Base-by-base conservation (phyloP, 2,888 invertebrate species). In the Meliscaeva auricollis region DNA sequence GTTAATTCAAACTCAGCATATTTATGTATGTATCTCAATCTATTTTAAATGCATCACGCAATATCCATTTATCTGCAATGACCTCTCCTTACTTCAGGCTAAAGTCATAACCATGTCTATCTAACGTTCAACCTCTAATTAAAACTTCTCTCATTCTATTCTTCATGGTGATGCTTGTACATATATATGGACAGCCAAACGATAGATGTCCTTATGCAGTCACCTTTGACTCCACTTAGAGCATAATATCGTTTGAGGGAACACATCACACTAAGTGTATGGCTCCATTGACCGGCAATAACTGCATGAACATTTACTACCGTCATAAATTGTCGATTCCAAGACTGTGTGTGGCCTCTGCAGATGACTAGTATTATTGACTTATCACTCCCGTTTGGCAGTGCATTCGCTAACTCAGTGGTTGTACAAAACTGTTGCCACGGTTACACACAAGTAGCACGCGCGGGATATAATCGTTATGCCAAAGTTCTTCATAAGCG, bases 251-350 rank as follows among this genome's bases (percentile, higher is more conserved):
- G 74, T 56, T 50, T 32, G 62, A 78, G 38, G 32, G 46, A 69
- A 69, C 69, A 58, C 32, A 30, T 38, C 8, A 38, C 35, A 11
- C 2, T 5, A 11, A 11, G 35, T 38, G n/a, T n/a, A n/a, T n/a
- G n/a, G n/a, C n/a, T 38, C 35, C 3, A 9, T 38, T 38, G 11
- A 4, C 2, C 4, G 50, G 44, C 30, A 62, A 56, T 64, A 69
- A 70, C 30, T 81, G 35, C 35, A 58, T n/a, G 32, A 79, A 79
- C 70, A 84, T 84, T 79, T 68, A 84, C 79, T 60, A 46, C 75
- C 46, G 58, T 58, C 84, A 84, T 84, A 84, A 84, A 84, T 84
- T 69, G 52, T 69, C n/a, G n/a, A n/a, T n/a, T n/a, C n/a, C n/a
- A n/a, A n/a, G n/a, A n/a, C n/a, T n/a, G n/a, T n/a, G n/a, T n/a